Evolutionary conservation across 2,888 invertebrate genomes (phyloP).

Genomic region (Tricholauxania praeusta): DNA sequence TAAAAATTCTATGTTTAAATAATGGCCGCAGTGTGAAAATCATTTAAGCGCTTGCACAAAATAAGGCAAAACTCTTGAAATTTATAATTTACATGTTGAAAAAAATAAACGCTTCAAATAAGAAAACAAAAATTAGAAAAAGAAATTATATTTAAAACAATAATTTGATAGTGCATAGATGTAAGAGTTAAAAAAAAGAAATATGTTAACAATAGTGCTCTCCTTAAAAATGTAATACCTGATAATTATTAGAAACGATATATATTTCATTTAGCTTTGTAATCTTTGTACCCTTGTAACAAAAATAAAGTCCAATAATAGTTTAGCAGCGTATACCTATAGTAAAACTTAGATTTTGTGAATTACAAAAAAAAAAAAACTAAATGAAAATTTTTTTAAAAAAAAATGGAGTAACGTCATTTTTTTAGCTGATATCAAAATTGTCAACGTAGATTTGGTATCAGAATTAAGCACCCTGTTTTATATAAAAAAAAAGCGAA

Average conservation of each 20-base stretch:
- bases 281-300: neutral
- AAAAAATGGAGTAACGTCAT: slow-evolving; percentile 58
- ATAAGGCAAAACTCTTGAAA: no score
- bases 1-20: no score
- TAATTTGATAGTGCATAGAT: no score
- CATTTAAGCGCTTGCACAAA: no score
- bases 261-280: neutral
- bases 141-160: no score
- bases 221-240: no score
- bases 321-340: slow-evolving; percentile 1
- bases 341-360: neutral
- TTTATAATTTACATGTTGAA: no score
- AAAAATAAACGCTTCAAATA: no score
- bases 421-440: slow-evolving; percentile 68
- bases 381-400: neutral
- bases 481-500: slow-evolving; percentile 18
- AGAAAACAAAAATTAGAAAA: no score
- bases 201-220: no score
- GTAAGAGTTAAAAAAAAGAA: no score
- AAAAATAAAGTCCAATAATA: neutral
- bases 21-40: no score
- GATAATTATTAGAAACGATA: neutral
- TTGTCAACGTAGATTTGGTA: slow-evolving; percentile 67
- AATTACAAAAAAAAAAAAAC: neutral
- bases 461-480: slow-evolving; percentile 64